Percentiles rank a stretch among this genome's conserved stretches.
These are phyloP conservation scores for Aphrocallistes beatrix DNA, from an alignment of 37 sponge, comb jelly and placozoan genomes.

Conservation along the genomic window DNA sequence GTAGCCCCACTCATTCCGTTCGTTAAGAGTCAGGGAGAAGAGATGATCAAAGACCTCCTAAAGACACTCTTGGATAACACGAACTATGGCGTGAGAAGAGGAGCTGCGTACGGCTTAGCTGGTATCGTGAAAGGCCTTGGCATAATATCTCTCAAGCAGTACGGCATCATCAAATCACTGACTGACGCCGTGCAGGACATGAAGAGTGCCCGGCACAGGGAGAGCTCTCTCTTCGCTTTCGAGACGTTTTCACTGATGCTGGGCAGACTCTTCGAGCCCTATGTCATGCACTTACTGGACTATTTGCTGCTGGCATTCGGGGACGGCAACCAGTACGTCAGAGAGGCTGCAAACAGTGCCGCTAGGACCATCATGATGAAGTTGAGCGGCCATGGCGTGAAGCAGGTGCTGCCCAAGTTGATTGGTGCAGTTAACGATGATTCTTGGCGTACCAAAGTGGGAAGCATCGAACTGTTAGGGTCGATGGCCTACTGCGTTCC, in stretches of 20 bases:
- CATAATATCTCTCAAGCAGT: constrained; percentile 77
- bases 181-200: constrained; percentile 79
- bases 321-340: constrained; percentile 90
- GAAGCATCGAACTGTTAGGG: constrained; percentile 89
- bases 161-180: constrained; percentile 55
- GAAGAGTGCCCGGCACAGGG: constrained; percentile 85
- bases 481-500: constrained; percentile 99
- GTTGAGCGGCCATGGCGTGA: constrained; percentile 95
- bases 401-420: constrained; percentile 86
- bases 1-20: constrained; percentile 67
- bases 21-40: constrained; percentile 54
- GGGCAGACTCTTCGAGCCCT: constrained; percentile 93
- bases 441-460: constrained; percentile 94
- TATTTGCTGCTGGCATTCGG: constrained; percentile 88
- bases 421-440: constrained; percentile 86
- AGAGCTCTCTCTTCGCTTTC: constrained; percentile 87
- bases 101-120: constrained; percentile 97
- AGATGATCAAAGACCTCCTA: constrained; percentile 57
- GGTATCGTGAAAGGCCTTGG: constrained; percentile 97
- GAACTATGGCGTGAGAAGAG: constrained; percentile 70
- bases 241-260: constrained; percentile 79
- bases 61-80: constrained; percentile 73
- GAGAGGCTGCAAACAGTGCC: constrained; percentile 77
- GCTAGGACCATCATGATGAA: constrained; percentile 85
- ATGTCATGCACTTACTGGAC: constrained; percentile 85